Conservation (phyloP, 1,140 invertebrate genomes). For the Himalopsyche phryganea region DNA sequence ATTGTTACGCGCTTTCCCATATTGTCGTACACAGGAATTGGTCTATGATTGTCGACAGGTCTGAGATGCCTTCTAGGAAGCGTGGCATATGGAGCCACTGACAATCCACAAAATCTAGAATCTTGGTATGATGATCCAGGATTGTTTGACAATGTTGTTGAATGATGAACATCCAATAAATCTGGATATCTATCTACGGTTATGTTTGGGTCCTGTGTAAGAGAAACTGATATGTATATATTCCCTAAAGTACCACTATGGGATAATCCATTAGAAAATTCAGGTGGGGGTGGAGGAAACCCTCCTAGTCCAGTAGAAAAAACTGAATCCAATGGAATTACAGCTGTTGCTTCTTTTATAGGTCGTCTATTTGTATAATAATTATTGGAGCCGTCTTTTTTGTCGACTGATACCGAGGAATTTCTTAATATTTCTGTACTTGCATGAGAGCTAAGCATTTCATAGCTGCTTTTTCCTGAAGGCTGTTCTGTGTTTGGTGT, state of each 20-base stretch:
- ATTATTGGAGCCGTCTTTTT: conserved; percentile 9
- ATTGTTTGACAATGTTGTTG: background rate
- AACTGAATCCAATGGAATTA: conserved; percentile 12
- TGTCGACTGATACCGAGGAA: conserved; percentile 26
- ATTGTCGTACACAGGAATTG: conserved; percentile 29
- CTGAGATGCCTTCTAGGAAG: conserved; percentile 24
- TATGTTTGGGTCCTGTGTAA: conserved; percentile 33
- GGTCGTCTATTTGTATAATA: conserved; percentile 8
- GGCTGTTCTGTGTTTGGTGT: conserved; percentile 29
- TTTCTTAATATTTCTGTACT: conserved; percentile 40
- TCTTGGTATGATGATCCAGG: background rate
- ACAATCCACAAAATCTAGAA: conserved; percentile 18
- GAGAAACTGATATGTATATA: conserved; percentile 51
- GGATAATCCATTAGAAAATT: conserved; percentile 48
- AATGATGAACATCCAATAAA: conserved; percentile 34
- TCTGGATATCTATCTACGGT: conserved; percentile 47
- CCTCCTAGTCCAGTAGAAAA: conserved; percentile 36
- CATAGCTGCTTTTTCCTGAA: conserved; percentile 25
- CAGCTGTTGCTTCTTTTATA: conserved; percentile 9
- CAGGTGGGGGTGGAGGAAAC: conserved; percentile 49
- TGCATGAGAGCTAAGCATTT: conserved; percentile 12
- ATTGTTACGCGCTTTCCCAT: conserved; percentile 40
- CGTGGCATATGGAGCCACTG: conserved; percentile 26
- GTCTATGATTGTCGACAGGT: background rate
- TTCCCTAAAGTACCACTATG: conserved; percentile 38